These are phyloP conservation scores for Seira ritae DNA, from an alignment of 2,888 invertebrate species.

Conservation along the genomic window DNA sequence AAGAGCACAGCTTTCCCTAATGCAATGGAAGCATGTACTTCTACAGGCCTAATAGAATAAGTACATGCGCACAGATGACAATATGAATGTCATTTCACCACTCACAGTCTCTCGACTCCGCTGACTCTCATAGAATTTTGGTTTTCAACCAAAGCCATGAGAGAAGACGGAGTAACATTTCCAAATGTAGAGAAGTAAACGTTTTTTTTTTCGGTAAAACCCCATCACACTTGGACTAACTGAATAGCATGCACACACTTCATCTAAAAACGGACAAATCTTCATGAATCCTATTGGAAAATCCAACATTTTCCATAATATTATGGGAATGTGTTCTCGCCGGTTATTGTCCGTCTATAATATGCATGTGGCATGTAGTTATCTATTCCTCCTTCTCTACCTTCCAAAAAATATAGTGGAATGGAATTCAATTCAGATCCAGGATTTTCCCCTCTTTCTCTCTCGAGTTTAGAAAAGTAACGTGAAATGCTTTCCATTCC, in stretches of 20 bases:
- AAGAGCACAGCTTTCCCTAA: conserved; percentile 33
- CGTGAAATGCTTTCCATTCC: neutral
- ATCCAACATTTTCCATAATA: conserved; percentile 1
- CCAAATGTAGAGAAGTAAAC: neutral
- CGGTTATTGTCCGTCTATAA: neutral
- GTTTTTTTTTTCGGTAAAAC: no score
- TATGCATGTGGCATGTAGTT: neutral
- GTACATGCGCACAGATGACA: neutral
- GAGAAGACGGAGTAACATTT: neutral
- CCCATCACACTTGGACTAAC: neutral
- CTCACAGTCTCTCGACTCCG: neutral
- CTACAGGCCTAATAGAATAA: conserved; percentile 19
- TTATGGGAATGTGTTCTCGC: neutral
- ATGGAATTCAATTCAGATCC: neutral
- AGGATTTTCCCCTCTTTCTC: conserved; percentile 7
- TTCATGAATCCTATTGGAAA: conserved; percentile 12
- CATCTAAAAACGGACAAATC: neutral
- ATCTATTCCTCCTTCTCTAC: neutral
- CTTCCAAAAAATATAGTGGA: neutral
- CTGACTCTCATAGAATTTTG: neutral
- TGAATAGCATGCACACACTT: neutral
- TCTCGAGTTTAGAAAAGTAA: conserved; percentile 4
- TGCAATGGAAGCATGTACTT: conserved; percentile 8
- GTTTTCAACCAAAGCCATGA: neutral
- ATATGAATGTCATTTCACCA: conserved; percentile 11